Base-by-base conservation (phyloP, 37 sponge, comb jelly and placozoan genomes). In the Spongilla lacustris region DNA sequence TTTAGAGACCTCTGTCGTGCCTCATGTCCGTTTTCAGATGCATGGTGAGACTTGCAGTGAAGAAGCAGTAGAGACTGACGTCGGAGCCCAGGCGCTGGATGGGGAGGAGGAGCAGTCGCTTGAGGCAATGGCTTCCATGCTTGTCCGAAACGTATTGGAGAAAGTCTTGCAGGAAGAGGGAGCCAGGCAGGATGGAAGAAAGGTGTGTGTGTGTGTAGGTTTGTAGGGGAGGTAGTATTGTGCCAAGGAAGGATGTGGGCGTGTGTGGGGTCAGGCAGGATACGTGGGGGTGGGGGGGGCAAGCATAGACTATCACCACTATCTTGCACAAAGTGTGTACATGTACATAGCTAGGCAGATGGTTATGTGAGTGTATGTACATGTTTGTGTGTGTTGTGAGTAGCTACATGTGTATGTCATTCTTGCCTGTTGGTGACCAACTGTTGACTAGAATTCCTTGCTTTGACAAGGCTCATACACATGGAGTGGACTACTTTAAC, bases 371-470 rank as follows among this genome's bases (percentile, higher is more conserved):
- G 78, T 46, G 46, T 46, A 8, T 14, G 19, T 14, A 0, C 10
- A 67, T 50, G 58, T 50, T 29, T 79, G 76, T 36, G 46, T 75
- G 76, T 36, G 76, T 75, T 36, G 76, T 75, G 46, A 35, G 58
- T 58, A 17, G 21, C 1, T 14, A 17, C 58, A 46, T 58, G 58
- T 58, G 1, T 58, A 14, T 1, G 12, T 17, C 11, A 17, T 17
- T 8, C 58, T 13, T 58, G 46, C 8, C 8, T 46, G 46, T 46
- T 46, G 46, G 46, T 4, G 46, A 8, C 4, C 8, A 46, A 46
- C 8, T 46, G 46, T 46, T 46, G 46, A 8, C 32, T 26, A 28
- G 12, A 33, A n/a, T n/a, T n/a, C n/a, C n/a, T n/a, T n/a, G n/a
- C n/a, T n/a, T n/a, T n/a, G n/a, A n/a, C n/a, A n/a, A n/a, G n/a